Percentiles rank a stretch among this genome's conserved stretches.
Evolutionary conservation across 2,888 invertebrate genomes (phyloP).

Genomic region (Ptychoptera albimana): DNA sequence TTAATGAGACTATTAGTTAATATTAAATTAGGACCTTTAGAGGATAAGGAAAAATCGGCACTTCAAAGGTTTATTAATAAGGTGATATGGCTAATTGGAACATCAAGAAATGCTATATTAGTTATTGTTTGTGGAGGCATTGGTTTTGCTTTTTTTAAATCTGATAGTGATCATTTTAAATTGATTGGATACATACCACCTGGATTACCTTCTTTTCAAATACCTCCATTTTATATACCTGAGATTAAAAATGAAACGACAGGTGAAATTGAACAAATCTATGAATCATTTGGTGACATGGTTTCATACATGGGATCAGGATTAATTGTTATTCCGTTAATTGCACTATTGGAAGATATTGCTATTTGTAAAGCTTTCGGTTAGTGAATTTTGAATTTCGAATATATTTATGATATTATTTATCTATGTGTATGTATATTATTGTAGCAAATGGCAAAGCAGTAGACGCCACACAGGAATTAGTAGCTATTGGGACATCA

Average conservation of each 20-base stretch:
- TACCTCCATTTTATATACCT: constrained; percentile 50
- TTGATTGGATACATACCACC: constrained; percentile 59
- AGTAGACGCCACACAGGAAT: constrained; percentile 82
- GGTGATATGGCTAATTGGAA: constrained; percentile 57
- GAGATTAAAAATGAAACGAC: constrained; percentile 40
- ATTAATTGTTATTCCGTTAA: constrained; percentile 69
- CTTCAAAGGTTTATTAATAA: constrained; percentile 46
- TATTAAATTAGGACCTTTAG: constrained; percentile 41
- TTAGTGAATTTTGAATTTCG: constrained; percentile 24
- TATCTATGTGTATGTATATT: not conserved
- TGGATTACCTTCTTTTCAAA: constrained; percentile 49
- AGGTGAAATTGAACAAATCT: constrained; percentile 15
- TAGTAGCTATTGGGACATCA: constrained; percentile 63
- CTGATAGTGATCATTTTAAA: constrained; percentile 38
- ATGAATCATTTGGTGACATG: constrained; percentile 48
- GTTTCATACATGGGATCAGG: constrained; percentile 68
- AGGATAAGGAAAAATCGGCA: constrained; percentile 33
- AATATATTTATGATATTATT: not conserved
- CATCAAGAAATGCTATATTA: constrained; percentile 69
- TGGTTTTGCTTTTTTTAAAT: constrained; percentile 44
- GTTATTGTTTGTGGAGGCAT: constrained; percentile 58
- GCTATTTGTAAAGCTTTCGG: constrained; percentile 83
- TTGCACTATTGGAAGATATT: constrained; percentile 78
- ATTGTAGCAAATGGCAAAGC: constrained; percentile 52
- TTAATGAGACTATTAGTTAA: constrained; percentile 52